Base-by-base conservation (phyloP, 2,888 invertebrate genomes). In the Scelioninae gen. 2 region DNA sequence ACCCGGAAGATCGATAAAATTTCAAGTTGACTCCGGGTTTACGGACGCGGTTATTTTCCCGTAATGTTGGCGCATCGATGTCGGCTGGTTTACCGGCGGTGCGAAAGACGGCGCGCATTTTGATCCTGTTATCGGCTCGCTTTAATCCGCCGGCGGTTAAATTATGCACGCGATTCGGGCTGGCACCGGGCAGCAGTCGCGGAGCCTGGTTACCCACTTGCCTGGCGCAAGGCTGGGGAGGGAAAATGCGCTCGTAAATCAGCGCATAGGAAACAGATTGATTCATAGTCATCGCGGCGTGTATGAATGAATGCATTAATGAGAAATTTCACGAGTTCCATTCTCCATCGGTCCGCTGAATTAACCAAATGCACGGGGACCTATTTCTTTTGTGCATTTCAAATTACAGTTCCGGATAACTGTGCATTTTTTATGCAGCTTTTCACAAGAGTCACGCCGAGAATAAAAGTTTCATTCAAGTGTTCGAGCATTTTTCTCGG, bases 1-100 rank as follows among this genome's bases (percentile, higher is more conserved):
- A 68, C 74, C 63, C 68, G 60, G 25, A 53, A 57, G 71, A 78
- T 81, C 80, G 75, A 81, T 79, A 79, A 78, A 80, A 79, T 79
- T 80, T 77, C 76, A 70, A 65, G 69, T 68, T 71, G 35, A 9
- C 28, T 65, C 45, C 43, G 31, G 43, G 41, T 39, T 46, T 31
- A 53, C 31, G 41, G 41, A 71, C 57, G n/a, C n/a, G 18, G 57
- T 31, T 63, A 39, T 63, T 55, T 57, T 70, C 50, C 50, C 48
- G 43, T 35, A 48, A 53, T 43, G 18, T 64, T 58, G n/a, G 41
- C 33, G 45, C 60, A 58, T 70, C 35, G 15, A 50, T 45, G 43
- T 50, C 25, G 60, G 18, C 19, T 15, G 35, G 53, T 46, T 60
- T 33, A 58, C 22, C n/a, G n/a, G n/a, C n/a, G n/a, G n/a, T n/a